These are phyloP conservation scores for Naso thynnoides DNA, from an alignment of 2,797 vertebrate species.

Conservation along the genomic window DNA sequence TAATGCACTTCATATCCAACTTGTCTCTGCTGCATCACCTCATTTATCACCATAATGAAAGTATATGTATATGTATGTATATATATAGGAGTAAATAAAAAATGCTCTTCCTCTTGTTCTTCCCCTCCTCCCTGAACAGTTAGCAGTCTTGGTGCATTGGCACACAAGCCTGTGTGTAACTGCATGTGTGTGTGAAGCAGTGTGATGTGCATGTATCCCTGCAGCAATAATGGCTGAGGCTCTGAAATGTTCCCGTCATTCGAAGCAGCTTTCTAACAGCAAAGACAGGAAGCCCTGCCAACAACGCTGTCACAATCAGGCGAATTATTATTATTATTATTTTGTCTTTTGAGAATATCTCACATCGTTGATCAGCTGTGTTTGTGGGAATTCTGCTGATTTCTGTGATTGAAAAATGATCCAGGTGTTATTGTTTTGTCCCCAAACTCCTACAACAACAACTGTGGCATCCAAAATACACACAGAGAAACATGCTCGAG, in stretches of 20 bases:
- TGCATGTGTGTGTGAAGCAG: neutral
- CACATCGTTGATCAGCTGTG: neutral
- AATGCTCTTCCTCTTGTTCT: neutral
- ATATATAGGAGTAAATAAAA: conserved; percentile 1
- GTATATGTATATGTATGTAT: too few species aligned
- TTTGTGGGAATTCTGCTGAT: neutral
- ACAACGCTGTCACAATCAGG: neutral
- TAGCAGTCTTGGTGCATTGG: neutral
- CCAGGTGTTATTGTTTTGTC: neutral
- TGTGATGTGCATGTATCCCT: neutral
- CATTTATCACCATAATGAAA: conserved; percentile 35
- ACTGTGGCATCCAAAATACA: neutral
- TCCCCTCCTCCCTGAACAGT: neutral
- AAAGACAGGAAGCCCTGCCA: neutral
- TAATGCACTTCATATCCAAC: neutral
- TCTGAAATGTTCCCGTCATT: neutral
- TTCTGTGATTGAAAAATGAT: neutral
- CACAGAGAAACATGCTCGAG: neutral
- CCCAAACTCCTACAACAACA: neutral
- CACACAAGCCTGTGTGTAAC: neutral
- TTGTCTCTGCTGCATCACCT: neutral
- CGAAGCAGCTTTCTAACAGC: neutral
- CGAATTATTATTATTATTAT: too few species aligned
- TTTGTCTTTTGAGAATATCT: neutral
- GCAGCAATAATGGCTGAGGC: neutral